phyloP scores from a whole-genome alignment of 2,888 invertebrate species.

The Magallana nippona region DNA sequence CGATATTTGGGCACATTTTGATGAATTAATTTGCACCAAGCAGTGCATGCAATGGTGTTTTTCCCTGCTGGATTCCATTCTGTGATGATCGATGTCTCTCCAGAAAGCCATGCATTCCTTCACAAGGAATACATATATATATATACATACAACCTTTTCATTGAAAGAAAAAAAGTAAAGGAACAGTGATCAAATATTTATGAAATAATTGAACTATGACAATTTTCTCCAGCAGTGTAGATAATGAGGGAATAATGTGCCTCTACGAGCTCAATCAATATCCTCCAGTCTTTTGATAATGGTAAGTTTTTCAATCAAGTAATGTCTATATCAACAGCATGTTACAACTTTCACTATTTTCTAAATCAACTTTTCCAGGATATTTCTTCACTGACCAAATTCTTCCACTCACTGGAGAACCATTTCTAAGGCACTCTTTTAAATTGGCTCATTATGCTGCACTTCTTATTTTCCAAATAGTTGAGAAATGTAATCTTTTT shows the following conservation, averaged over 20 bases:
- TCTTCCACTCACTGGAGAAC: not conserved
- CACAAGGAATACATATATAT: constrained; percentile 20
- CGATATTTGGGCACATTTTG: not conserved
- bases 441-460: too few relatives aligned
- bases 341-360: not conserved
- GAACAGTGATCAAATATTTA: constrained; percentile 5
- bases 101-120: not conserved
- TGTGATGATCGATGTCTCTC: not conserved
- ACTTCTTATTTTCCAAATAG: too few relatives aligned
- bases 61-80: not conserved
- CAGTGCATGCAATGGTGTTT: constrained; percentile 19
- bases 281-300: not conserved
- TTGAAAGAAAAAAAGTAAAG: not conserved
- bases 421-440: too few relatives aligned
- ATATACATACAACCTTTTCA: constrained; percentile 8
- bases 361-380: too few relatives aligned
- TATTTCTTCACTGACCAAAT: not conserved
- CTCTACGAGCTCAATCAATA: constrained; percentile 6
- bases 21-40: constrained; percentile 27
- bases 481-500: not conserved
- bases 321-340: not conserved
- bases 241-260: constrained; percentile 5
- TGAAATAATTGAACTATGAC: constrained; percentile 27
- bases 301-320: constrained; percentile 27
- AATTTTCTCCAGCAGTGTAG: constrained; percentile 17